These are phyloP conservation scores for Cyprinodon tularosa DNA, from an alignment of 2,113 vertebrate genomes.

Conservation along the genomic window DNA sequence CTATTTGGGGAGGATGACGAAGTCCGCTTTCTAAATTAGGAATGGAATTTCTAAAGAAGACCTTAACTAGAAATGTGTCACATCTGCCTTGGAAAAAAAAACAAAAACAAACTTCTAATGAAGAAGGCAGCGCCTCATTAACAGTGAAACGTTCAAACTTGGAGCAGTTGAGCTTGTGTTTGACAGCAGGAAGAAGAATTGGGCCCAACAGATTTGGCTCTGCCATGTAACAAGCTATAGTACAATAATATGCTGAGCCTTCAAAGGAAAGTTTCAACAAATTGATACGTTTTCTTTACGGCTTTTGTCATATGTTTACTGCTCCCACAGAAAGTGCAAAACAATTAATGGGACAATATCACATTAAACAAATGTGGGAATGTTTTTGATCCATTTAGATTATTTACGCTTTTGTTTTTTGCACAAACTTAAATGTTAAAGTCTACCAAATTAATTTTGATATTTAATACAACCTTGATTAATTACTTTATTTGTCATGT, in stretches of 20 bases:
- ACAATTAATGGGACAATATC: too few relatives aligned
- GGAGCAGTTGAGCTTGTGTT: neutral
- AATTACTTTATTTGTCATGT: too few relatives aligned
- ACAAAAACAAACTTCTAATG: slow-evolving; percentile 41
- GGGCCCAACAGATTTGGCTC: neutral
- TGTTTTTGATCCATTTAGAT: too few relatives aligned
- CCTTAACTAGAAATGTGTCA: slow-evolving; percentile 41
- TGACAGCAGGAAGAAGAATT: neutral
- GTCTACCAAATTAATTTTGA: too few relatives aligned
- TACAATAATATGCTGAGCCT: neutral
- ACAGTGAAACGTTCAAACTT: neutral
- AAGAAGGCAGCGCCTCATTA: slow-evolving; percentile 17
- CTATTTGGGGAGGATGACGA: slow-evolving; percentile 16
- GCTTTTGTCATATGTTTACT: too few relatives aligned
- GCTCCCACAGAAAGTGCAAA: too few relatives aligned
- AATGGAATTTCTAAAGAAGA: slow-evolving; percentile 30
- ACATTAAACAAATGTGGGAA: too few relatives aligned
- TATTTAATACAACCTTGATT: too few relatives aligned
- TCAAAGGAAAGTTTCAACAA: neutral
- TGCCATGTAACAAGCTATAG: neutral
- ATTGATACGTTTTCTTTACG: neutral
- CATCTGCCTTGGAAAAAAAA: slow-evolving; percentile 23
- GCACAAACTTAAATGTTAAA: too few relatives aligned
- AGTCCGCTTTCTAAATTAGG: slow-evolving; percentile 15
- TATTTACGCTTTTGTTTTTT: too few relatives aligned